Percentiles rank a stretch among this genome's conserved stretches.
Evolutionary conservation across 2,888 invertebrate species (phyloP).

Genomic region (Liposcelis brunnea): DNA sequence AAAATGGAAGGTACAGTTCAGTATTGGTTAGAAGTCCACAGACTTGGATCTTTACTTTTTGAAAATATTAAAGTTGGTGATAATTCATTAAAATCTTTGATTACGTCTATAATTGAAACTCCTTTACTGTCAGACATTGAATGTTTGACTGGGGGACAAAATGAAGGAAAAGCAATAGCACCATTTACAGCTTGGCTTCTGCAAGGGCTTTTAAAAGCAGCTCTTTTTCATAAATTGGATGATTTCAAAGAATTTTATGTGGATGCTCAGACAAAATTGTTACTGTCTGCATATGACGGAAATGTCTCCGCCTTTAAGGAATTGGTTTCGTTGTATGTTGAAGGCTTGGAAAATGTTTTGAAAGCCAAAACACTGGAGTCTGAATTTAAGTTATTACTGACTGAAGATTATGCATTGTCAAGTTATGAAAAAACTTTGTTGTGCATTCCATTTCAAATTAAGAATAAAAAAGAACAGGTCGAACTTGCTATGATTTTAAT

Average conservation of each 20-base stretch:
- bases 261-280: background rate
- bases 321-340: background rate
- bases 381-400: background rate
- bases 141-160: background rate
- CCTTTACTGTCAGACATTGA: background rate
- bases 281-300: background rate
- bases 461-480: background rate
- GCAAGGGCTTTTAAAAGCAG: slow-evolving; percentile 1
- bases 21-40: slow-evolving; percentile 1
- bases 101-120: background rate
- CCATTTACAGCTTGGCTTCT: slow-evolving; percentile 5
- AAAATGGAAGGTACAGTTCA: background rate
- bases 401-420: background rate
- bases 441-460: background rate
- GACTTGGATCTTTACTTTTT: background rate
- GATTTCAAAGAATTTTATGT: background rate
- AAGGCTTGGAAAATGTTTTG: background rate
- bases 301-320: background rate
- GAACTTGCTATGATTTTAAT: too few species aligned
- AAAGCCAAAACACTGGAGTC: background rate
- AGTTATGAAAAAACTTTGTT: background rate
- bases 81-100: background rate
- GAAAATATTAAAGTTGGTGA: background rate
- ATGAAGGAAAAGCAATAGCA: background rate
- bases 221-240: background rate